Percentiles rank a stretch among this genome's conserved stretches.
phyloP scores from a whole-genome alignment of 1,140 invertebrate species.

The Adoxophyes honmai region DNA sequence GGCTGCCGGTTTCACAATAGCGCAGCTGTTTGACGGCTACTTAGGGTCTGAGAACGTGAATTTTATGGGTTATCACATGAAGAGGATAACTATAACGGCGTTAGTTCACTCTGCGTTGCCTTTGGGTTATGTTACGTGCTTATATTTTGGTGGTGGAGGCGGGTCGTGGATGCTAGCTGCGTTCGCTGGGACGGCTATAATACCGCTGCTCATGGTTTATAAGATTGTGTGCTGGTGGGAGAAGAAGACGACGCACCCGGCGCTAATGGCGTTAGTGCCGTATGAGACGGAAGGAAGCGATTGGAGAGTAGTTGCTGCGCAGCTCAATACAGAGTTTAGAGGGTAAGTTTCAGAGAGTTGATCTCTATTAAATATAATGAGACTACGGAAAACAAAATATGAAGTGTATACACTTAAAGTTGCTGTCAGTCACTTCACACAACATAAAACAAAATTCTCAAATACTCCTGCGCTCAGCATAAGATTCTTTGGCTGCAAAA shows the following conservation, averaged over 20 bases:
- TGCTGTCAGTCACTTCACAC: no score
- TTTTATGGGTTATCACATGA: slow-evolving; percentile 86
- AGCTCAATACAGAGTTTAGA: slow-evolving; percentile 88
- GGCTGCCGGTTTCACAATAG: slow-evolving; percentile 84
- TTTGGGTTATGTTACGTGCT: slow-evolving; percentile 80
- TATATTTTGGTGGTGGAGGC: slow-evolving; percentile 46
- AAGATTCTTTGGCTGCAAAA: no score
- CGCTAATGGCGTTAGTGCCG: slow-evolving; percentile 80
- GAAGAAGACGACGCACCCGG: slow-evolving; percentile 86
- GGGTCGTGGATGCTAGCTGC: slow-evolving; percentile 57
- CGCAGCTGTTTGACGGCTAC: slow-evolving; percentile 80
- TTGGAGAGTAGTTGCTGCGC: slow-evolving; percentile 83
- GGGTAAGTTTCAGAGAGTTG: slow-evolving; percentile 76
- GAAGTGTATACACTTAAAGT: no score
- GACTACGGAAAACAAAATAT: no score
- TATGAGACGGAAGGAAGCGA: slow-evolving; percentile 80
- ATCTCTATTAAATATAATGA: no score
- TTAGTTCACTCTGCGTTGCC: slow-evolving; percentile 84
- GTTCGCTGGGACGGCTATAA: slow-evolving; percentile 43
- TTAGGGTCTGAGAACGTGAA: slow-evolving; percentile 83
- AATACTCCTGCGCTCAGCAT: no score
- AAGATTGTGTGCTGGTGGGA: slow-evolving; percentile 82
- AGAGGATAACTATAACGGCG: slow-evolving; percentile 81
- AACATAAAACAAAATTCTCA: no score
- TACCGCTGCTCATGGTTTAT: slow-evolving; percentile 54